A percentile compares a stretch with the other conserved stretches of the same genome.
phyloP scores from a whole-genome alignment of 2,888 invertebrate species.

The Litoditis marina region DNA sequence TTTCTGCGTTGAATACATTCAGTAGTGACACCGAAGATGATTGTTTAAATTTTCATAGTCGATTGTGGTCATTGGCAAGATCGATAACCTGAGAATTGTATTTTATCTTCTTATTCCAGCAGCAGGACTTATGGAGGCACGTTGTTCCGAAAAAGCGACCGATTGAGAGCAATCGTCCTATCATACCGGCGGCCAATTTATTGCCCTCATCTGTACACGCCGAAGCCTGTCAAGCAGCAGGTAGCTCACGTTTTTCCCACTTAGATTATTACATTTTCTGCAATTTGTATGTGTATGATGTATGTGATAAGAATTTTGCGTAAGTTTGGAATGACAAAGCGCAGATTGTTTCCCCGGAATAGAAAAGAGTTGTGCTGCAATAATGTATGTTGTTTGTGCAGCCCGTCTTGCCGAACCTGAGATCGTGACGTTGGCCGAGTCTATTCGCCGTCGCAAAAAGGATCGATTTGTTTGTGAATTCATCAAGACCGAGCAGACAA shows the following conservation, averaged over 20 bases:
- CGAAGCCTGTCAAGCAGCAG: constrained; percentile 16
- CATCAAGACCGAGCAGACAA: constrained; percentile 17
- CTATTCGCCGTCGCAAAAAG: constrained; percentile 21
- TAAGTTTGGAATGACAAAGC: too few species aligned
- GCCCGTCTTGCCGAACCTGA: constrained; percentile 17
- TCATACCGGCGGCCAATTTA: constrained; percentile 16
- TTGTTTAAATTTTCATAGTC: too few species aligned
- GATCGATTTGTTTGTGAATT: constrained; percentile 19
- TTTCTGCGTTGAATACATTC: too few species aligned
- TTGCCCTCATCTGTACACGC: constrained; percentile 17
- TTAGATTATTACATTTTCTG: too few species aligned
- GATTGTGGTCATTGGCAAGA: not conserved
- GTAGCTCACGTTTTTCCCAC: not conserved
- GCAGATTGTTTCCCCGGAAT: too few species aligned
- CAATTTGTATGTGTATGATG: too few species aligned
- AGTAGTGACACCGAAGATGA: too few species aligned
- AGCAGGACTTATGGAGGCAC: constrained; percentile 25
- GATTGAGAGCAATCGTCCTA: constrained; percentile 11
- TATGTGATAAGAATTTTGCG: too few species aligned
- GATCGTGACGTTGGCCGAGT: constrained; percentile 30
- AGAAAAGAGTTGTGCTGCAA: too few species aligned
- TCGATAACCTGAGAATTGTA: too few species aligned
- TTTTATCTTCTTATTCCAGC: constrained; percentile 1
- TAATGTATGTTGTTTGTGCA: too few species aligned
- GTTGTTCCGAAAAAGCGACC: constrained; percentile 25